Evolutionary conservation across 1,140 invertebrate species (phyloP).

Genomic region (Periplaneta americana): DNA sequence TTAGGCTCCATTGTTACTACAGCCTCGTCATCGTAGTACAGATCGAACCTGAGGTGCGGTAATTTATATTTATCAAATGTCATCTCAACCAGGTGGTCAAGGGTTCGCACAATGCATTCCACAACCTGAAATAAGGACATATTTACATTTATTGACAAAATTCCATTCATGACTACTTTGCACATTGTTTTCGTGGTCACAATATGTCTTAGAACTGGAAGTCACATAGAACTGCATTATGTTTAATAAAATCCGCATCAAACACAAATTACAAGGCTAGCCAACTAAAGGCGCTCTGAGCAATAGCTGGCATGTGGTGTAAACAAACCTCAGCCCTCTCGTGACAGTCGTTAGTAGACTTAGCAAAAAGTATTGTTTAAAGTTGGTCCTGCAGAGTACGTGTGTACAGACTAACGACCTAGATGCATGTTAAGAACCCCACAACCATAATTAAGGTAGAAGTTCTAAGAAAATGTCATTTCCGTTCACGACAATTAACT

Average conservation of each 20-base stretch:
- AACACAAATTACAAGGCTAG: not conserved
- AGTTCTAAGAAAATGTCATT: too few species aligned
- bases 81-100: slow-evolving; percentile 43
- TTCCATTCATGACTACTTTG: not conserved
- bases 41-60: slow-evolving; percentile 43
- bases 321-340: too few species aligned
- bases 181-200: too few species aligned
- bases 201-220: too few species aligned
- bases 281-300: not conserved
- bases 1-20: slow-evolving; percentile 35
- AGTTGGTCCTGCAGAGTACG: too few species aligned
- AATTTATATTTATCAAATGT: slow-evolving; percentile 36
- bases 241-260: not conserved
- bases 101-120: slow-evolving; percentile 42
- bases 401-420: too few species aligned
- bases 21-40: slow-evolving; percentile 37
- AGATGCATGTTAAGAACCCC: too few species aligned
- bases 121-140: slow-evolving; percentile 39
- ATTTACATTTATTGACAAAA: not conserved
- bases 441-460: too few species aligned
- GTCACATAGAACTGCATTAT: not conserved
- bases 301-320: not conserved
- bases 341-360: too few species aligned
- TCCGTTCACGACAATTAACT: too few species aligned
- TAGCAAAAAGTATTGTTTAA: too few species aligned